phyloP scores from a whole-genome alignment of 2,113 vertebrate species.

The Tychaedon coryphoeus region DNA sequence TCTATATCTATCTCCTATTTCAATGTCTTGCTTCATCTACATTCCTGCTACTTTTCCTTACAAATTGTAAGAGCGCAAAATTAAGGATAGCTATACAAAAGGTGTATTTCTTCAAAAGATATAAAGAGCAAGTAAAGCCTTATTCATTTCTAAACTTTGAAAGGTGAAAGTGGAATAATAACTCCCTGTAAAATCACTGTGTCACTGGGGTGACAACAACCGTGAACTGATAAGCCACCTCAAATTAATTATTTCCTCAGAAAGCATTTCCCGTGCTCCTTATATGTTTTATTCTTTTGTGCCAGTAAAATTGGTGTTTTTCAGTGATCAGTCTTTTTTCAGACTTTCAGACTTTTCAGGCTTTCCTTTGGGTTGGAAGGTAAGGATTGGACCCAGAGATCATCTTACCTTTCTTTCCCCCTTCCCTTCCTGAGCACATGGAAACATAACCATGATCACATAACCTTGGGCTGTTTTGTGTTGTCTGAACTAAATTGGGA shows the following conservation, averaged over 20 bases:
- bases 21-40: neutral
- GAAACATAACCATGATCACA: neutral
- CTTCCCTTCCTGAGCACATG: neutral
- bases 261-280: neutral
- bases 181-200: neutral
- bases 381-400: neutral
- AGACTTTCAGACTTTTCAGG: neutral
- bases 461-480: neutral
- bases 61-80: neutral
- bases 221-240: neutral
- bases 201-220: neutral
- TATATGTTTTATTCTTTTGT: neutral
- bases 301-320: neutral
- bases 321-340: neutral
- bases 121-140: neutral
- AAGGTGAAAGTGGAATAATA: neutral
- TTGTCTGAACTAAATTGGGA: neutral
- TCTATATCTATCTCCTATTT: neutral
- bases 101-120: neutral
- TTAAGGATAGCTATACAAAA: neutral
- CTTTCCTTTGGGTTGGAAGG: fast-evolving
- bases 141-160: neutral
- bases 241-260: conserved; percentile 7
- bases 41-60: neutral
- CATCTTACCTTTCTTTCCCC: neutral